Evolutionary conservation across 2,888 invertebrate species (phyloP).

Genomic region (Eledone cirrhosa): DNA sequence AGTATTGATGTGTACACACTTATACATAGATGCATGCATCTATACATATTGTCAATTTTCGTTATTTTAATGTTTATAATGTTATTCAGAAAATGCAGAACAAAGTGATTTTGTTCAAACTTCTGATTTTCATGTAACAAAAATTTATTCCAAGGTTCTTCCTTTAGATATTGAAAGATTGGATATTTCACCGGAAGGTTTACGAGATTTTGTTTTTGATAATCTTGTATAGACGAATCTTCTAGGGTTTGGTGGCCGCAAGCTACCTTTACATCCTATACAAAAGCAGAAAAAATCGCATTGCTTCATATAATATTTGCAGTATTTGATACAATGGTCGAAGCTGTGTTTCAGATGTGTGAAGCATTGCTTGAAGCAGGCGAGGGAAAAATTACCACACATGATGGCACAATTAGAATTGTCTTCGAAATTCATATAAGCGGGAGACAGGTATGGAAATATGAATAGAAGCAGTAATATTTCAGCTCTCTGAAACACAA

Average conservation of each 20-base stretch:
- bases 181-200: not conserved
- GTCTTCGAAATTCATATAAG: constrained; percentile 7
- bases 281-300: constrained; percentile 19
- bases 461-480: not conserved
- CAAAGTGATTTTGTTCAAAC: too few species aligned
- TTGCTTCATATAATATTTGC: constrained; percentile 24
- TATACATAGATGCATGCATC: not conserved
- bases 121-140: too few species aligned
- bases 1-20: not conserved
- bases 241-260: constrained; percentile 17
- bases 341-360: constrained; percentile 16
- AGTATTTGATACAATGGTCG: constrained; percentile 22
- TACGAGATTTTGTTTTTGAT: not conserved
- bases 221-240: not conserved
- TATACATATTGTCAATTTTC: not conserved
- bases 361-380: constrained; percentile 25
- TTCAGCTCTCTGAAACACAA: not conserved
- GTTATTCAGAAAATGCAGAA: too few species aligned
- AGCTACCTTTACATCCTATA: constrained; percentile 18
- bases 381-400: constrained; percentile 1
- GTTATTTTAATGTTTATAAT: not conserved
- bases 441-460: not conserved
- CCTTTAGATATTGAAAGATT: constrained; percentile 12
- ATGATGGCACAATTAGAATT: not conserved
- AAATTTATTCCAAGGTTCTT: too few species aligned